A percentile compares a stretch with the other conserved stretches of the same genome.
Conservation (phyloP, 2,888 invertebrate species). For the Chrysotoxum bicinctum region DNA sequence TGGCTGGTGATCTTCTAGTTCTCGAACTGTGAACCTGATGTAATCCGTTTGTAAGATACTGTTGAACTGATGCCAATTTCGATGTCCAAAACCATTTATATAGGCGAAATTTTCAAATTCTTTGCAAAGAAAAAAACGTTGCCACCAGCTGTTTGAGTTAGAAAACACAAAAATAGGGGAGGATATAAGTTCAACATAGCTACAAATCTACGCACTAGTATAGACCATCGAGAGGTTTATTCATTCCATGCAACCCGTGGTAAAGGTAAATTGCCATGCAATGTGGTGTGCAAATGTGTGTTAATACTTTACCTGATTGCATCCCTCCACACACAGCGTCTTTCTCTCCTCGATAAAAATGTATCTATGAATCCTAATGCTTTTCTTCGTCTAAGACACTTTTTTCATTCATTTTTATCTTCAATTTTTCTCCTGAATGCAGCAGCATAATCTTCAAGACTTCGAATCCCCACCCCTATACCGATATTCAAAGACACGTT, state of each 20-base stretch:
- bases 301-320: slow-evolving; percentile 29
- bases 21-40: slow-evolving; percentile 66
- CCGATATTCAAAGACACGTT: slow-evolving; percentile 24
- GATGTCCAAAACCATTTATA: slow-evolving; percentile 82
- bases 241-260: background rate
- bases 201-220: slow-evolving; percentile 35
- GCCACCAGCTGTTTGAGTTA: slow-evolving; percentile 26
- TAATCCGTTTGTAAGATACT: slow-evolving; percentile 81
- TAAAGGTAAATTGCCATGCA: slow-evolving; percentile 36
- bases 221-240: background rate
- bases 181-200: slow-evolving; percentile 71
- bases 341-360: slow-evolving; percentile 12
- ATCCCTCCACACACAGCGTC: slow-evolving; percentile 14
- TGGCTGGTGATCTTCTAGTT: slow-evolving; percentile 24
- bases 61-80: slow-evolving; percentile 81
- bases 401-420: slow-evolving; percentile 39
- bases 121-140: slow-evolving; percentile 36
- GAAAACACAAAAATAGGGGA: slow-evolving; percentile 56
- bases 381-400: slow-evolving; percentile 40
- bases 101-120: slow-evolving; percentile 77
- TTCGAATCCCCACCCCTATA: slow-evolving; percentile 53
- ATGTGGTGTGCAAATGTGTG: slow-evolving; percentile 40
- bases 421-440: slow-evolving; percentile 53
- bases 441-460: slow-evolving; percentile 45
- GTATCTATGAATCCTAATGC: slow-evolving; percentile 34